Conservation (phyloP, 2,797 vertebrate species). For the Pelobates cultripes region DNA sequence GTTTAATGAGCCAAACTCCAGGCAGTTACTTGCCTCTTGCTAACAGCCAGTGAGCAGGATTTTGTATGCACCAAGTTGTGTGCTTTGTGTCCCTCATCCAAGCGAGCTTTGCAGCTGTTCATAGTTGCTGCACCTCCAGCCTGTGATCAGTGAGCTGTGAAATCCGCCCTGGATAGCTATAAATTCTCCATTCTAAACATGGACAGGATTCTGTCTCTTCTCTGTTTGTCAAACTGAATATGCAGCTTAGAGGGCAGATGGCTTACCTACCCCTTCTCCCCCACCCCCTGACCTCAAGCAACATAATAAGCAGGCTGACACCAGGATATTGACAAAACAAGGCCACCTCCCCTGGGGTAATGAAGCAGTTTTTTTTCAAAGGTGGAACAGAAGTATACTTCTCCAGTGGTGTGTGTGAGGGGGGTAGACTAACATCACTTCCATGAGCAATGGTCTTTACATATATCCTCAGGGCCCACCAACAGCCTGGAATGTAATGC, state of each 20-base stretch:
- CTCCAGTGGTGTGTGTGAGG: no score
- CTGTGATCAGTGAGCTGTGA: slow-evolving; percentile 86
- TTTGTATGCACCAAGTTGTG: slow-evolving; percentile 72
- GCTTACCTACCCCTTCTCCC: not conserved
- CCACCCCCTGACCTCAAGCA: not conserved
- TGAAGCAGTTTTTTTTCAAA: no score
- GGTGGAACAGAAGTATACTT: no score
- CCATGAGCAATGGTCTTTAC: no score
- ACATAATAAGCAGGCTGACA: not conserved
- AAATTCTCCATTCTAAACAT: slow-evolving; percentile 72
- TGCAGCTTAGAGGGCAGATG: not conserved
- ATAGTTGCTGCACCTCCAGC: slow-evolving; percentile 75
- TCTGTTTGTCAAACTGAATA: slow-evolving; percentile 73
- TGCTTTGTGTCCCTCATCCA: slow-evolving; percentile 68
- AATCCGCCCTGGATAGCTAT: slow-evolving; percentile 81
- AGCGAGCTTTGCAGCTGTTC: slow-evolving; percentile 83
- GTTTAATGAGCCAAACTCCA: slow-evolving; percentile 71
- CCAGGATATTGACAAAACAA: not conserved
- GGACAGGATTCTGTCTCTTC: slow-evolving; percentile 73
- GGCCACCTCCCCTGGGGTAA: not conserved
- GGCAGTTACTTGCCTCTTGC: slow-evolving; percentile 74
- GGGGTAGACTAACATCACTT: no score
- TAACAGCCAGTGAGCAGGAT: slow-evolving; percentile 81
- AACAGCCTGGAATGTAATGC: no score
- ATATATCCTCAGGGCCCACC: no score